These are phyloP conservation scores for Siderastrea radians DNA, from an alignment of 92 coral and sea anemone species.

Conservation along the genomic window DNA sequence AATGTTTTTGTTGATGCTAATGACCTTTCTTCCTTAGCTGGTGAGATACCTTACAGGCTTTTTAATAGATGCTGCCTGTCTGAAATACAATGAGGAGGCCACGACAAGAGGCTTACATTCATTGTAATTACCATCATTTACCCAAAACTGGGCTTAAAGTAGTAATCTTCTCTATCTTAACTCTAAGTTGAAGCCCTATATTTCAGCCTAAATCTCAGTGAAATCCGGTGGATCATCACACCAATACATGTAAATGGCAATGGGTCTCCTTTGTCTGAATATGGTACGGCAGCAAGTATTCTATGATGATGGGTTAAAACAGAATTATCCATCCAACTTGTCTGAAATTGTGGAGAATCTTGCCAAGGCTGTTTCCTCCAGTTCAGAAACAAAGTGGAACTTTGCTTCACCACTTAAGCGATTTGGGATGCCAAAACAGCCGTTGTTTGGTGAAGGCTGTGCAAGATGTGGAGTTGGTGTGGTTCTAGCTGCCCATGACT, in stretches of 20 bases:
- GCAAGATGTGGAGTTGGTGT: constrained; percentile 58
- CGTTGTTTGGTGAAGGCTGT: constrained; percentile 31
- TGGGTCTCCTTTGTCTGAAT: constrained; percentile 31
- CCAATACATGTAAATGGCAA: constrained; percentile 21
- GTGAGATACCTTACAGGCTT: constrained; percentile 65
- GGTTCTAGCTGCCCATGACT: constrained; percentile 15
- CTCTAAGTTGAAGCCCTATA: constrained; percentile 39
- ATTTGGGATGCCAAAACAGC: constrained; percentile 35
- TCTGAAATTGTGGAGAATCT: not conserved
- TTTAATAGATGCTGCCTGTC: constrained; percentile 60
- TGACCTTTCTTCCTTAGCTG: constrained; percentile 48
- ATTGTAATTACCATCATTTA: constrained; percentile 52
- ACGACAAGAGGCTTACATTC: not conserved
- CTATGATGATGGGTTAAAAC: constrained; percentile 49
- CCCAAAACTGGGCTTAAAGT: constrained; percentile 56
- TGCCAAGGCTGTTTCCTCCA: not conserved
- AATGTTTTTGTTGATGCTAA: constrained; percentile 51
- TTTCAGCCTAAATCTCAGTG: not conserved
- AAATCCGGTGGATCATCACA: constrained; percentile 35
- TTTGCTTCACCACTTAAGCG: not conserved
- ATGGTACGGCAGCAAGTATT: not conserved
- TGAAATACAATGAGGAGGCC: constrained; percentile 41
- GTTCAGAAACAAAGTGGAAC: not conserved
- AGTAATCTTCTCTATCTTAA: constrained; percentile 17
- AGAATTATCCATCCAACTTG: constrained; percentile 20